These are phyloP conservation scores for Clamator glandarius DNA, from an alignment of 2,797 vertebrate genomes.

Conservation along the genomic window DNA sequence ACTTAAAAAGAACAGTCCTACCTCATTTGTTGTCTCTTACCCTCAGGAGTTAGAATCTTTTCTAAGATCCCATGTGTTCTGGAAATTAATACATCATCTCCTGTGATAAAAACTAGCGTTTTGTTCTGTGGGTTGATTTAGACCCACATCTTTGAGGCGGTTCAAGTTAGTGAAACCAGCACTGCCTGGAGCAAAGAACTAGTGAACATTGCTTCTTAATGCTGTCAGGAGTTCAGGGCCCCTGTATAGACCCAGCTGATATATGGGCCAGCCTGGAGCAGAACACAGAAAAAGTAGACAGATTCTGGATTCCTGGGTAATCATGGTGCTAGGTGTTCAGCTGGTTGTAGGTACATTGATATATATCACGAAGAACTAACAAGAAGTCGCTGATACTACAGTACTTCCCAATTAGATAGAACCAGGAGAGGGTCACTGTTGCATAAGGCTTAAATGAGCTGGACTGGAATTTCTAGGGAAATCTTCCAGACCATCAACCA, in stretches of 20 bases:
- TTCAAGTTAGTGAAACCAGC: slow-evolving; percentile 3
- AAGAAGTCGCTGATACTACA: neutral
- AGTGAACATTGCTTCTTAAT: neutral
- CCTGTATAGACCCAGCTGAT: neutral
- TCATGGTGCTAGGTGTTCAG: neutral
- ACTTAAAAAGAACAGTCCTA: neutral
- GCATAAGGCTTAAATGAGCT: neutral
- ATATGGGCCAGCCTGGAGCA: neutral
- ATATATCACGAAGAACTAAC: neutral
- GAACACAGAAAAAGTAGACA: neutral
- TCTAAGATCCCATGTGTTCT: neutral
- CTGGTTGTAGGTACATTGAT: neutral
- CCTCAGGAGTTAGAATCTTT: too few species aligned
- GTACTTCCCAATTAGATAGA: neutral
- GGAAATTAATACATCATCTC: neutral
- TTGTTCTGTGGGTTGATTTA: neutral
- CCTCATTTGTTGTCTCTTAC: neutral
- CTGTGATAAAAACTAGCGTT: neutral
- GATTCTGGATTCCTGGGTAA: neutral
- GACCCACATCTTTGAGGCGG: neutral
- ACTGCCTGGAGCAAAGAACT: slow-evolving; percentile 8
- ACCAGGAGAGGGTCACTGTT: neutral
- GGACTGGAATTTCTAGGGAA: neutral
- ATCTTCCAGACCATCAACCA: neutral
- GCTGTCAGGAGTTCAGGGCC: slow-evolving; percentile 4